These are phyloP conservation scores for Protomyctophum bolini DNA, from an alignment of 2,113 vertebrate genomes.

Conservation along the genomic window DNA sequence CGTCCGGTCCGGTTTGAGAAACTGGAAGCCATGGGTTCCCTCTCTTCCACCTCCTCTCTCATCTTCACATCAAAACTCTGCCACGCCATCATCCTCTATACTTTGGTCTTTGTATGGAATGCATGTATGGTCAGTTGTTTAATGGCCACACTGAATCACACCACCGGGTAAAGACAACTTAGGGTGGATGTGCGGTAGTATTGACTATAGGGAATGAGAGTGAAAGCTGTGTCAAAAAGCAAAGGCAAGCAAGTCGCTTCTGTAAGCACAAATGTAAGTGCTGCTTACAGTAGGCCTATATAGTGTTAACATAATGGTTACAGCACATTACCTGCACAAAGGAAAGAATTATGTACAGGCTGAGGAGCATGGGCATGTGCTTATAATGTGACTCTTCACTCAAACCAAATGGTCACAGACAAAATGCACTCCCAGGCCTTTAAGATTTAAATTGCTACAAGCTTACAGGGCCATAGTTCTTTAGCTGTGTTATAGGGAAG, in stretches of 20 bases:
- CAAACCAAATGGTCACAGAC: neutral
- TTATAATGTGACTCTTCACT: neutral
- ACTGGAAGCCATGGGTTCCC: conserved; percentile 7
- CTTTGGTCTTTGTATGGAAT: neutral
- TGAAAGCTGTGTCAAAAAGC: neutral
- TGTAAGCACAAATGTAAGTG: no score
- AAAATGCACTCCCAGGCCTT: neutral
- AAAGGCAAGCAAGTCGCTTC: no score
- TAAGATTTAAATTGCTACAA: neutral
- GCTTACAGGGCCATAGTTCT: no score
- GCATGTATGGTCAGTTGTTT: neutral
- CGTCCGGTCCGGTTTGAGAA: conserved; percentile 32
- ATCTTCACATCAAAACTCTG: conserved; percentile 5
- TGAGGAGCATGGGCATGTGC: no score
- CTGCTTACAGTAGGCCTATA: no score
- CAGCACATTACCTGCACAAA: no score
- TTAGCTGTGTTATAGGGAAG: no score
- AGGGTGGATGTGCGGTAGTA: neutral
- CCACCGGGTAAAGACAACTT: neutral
- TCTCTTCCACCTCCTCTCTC: neutral
- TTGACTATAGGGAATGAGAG: neutral
- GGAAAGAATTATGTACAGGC: no score
- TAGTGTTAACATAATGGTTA: no score
- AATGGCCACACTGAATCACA: neutral
- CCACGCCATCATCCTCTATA: neutral